These are phyloP conservation scores for Nothura maculosa DNA, from an alignment of 2,797 vertebrate species.

Conservation along the genomic window DNA sequence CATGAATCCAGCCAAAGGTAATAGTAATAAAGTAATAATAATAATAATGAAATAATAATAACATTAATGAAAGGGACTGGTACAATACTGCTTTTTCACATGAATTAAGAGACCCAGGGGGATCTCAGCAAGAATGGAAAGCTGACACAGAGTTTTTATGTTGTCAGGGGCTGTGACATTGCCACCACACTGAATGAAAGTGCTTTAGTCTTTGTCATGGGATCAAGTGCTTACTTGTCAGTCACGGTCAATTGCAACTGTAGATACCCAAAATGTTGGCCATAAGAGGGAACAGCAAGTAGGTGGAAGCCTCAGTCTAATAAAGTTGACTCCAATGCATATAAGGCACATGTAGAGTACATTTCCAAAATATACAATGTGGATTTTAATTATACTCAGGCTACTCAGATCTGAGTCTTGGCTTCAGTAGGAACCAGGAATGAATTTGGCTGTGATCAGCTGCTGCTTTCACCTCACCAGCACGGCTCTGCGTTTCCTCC, in stretches of 20 bases:
- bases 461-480: neutral
- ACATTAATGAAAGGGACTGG: neutral
- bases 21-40: neutral
- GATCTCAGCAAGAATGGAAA: neutral
- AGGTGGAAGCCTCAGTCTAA: neutral
- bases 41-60: neutral
- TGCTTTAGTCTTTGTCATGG: neutral
- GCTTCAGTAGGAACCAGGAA: neutral
- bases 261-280: neutral
- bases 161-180: neutral
- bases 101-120: neutral
- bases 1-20: neutral
- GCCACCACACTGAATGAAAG: neutral
- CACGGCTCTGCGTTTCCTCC: fast-evolving
- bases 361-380: neutral
- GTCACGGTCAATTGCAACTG: neutral
- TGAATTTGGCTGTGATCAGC: neutral
- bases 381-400: neutral
- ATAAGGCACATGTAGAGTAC: fast-evolving
- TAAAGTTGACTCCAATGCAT: neutral
- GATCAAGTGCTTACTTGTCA: neutral
- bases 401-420: neutral
- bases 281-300: neutral
- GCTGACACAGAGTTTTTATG: neutral
- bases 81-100: neutral